phyloP scores from a whole-genome alignment of 2,113 vertebrate genomes.

The Microcebus lehilahytsara region DNA sequence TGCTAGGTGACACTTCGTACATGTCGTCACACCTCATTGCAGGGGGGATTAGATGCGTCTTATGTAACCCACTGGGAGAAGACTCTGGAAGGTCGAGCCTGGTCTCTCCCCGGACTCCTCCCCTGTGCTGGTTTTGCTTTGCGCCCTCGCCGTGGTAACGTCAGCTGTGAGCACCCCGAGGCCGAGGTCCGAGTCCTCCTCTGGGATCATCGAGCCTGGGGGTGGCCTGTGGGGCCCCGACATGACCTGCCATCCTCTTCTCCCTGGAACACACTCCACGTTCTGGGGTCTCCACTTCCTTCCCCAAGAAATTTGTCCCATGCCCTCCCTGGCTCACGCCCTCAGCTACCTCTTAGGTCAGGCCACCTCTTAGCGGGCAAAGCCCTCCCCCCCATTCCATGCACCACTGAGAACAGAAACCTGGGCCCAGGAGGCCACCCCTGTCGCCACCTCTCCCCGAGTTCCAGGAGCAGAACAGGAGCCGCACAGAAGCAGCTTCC shows the following conservation, averaged over 20 bases:
- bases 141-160: rapidly evolving
- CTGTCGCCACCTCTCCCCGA: too few species aligned
- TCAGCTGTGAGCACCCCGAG: rapidly evolving
- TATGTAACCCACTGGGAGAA: rapidly evolving
- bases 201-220: rapidly evolving
- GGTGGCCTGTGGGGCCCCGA: rapidly evolving
- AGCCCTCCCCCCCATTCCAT: not conserved
- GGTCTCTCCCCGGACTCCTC: not conserved
- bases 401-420: not conserved
- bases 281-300: not conserved
- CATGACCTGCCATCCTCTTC: not conserved
- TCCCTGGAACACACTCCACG: not conserved
- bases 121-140: not conserved
- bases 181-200: not conserved
- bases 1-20: too few species aligned
- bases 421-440: rapidly evolving
- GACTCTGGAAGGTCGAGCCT: not conserved
- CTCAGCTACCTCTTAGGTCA: too few species aligned
- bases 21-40: too few species aligned
- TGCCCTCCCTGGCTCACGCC: not conserved
- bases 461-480: not conserved
- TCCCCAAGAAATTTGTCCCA: not conserved
- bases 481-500: not conserved
- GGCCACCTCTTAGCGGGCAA: not conserved
- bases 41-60: rapidly evolving